Percentiles rank a stretch among this genome's conserved stretches.
phyloP scores from a whole-genome alignment of 1,140 invertebrate genomes.

The Hyposmocoma kahamanoa region DNA sequence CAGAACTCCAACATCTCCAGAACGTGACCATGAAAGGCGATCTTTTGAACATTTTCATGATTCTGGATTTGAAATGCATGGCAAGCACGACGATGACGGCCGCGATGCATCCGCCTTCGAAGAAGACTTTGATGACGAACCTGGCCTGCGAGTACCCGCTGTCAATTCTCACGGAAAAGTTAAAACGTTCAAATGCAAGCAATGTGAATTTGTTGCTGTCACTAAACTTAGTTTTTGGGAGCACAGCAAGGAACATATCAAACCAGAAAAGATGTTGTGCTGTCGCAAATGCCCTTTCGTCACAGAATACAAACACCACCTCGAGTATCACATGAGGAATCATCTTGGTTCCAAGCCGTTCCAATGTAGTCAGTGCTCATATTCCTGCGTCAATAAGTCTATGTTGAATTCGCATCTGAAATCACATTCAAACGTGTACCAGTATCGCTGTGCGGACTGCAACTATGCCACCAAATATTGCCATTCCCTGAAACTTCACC shows the following conservation, averaged over 20 bases:
- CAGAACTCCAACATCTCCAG: constrained; percentile 51
- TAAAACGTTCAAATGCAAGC: constrained; percentile 94
- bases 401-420: constrained; percentile 99
- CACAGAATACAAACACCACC: constrained; percentile 98
- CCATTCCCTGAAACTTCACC: constrained; percentile 96
- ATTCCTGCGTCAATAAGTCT: constrained; percentile 98
- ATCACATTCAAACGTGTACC: constrained; percentile 97
- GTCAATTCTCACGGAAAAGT: constrained; percentile 89
- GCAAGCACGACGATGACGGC: constrained; percentile 54
- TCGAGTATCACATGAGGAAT: constrained; percentile 97
- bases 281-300: constrained; percentile 97
- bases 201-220: constrained; percentile 88
- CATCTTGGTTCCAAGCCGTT: constrained; percentile 98
- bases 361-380: constrained; percentile 93
- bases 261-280: constrained; percentile 91
- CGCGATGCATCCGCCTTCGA: constrained; percentile 68
- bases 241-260: constrained; percentile 93
- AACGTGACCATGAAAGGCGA: constrained; percentile 37
- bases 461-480: constrained; percentile 99
- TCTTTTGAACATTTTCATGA: constrained; percentile 48
- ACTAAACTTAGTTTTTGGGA: constrained; percentile 96
- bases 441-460: constrained; percentile 96
- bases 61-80: constrained; percentile 47
- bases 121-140: constrained; percentile 78
- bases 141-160: constrained; percentile 78